phyloP scores from a whole-genome alignment of 2,888 invertebrate genomes.

The Andrena chrysosceles region DNA sequence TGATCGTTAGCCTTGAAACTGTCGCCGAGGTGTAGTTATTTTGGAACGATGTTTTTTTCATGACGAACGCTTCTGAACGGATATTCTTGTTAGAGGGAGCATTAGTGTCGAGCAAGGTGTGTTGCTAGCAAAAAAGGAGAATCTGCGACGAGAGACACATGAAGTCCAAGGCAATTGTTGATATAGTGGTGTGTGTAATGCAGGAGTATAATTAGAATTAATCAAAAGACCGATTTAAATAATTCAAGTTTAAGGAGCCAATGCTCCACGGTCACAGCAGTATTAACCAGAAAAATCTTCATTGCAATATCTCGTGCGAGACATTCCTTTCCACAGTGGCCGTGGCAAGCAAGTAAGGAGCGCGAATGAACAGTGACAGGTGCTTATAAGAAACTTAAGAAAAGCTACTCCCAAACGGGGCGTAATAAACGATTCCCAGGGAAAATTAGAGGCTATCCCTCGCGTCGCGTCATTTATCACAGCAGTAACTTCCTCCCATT shows the following conservation, averaged over 20 bases:
- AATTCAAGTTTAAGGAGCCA: too few relatives aligned
- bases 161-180: neutral
- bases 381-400: slow-evolving; percentile 26
- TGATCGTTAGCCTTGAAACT: slow-evolving; percentile 44
- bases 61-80: neutral
- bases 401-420: slow-evolving; percentile 18
- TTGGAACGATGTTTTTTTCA: slow-evolving; percentile 11
- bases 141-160: neutral
- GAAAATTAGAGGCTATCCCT: slow-evolving; percentile 24
- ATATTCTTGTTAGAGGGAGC: neutral
- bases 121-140: too few relatives aligned
- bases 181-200: too few relatives aligned
- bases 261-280: too few relatives aligned
- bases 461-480: slow-evolving; percentile 31
- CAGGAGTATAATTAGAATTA: too few relatives aligned
- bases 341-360: neutral
- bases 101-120: neutral
- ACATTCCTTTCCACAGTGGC: neutral
- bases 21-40: slow-evolving; percentile 8
- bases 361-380: neutral
- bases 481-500: slow-evolving; percentile 23
- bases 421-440: slow-evolving; percentile 25
- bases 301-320: too few relatives aligned
- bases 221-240: too few relatives aligned
- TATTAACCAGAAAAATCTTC: too few relatives aligned